Base-by-base conservation (phyloP, 2,888 invertebrate species). In the Hesperia comma region DNA sequence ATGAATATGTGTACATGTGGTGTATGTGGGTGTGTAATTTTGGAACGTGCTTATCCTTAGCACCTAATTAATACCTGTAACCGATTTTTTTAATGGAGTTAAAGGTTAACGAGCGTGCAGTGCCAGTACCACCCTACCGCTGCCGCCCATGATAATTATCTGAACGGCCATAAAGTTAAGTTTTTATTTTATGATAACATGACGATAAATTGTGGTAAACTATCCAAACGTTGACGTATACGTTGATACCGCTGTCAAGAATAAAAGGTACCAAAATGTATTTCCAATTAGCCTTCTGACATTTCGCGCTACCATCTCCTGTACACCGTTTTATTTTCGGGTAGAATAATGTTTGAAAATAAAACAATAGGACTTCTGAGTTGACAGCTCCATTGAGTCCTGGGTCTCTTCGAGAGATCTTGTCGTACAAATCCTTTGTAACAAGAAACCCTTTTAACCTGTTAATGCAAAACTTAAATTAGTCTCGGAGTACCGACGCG, bases 401-500 rank as follows among this genome's bases (percentile, higher is more conserved):
- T 75, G 74, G 72, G 14, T 55, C 57, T 51, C 57, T 63, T 75
- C 74, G 75, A 75, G 79, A 80, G 77, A 78, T 79, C 78, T 80
- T 77, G 77, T 81, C 75, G 73, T 84, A 80, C 77, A 80, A 84
- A 80, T 79, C 85, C 84, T 88, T 86, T 86, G 86, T 83, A 83
- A 82, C 78, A 76, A 74, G 76, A 85, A 68, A 74, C 75, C 78
- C 74, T 72, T 81, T 80, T 75, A 74, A 79, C 76, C 74, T 78
- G 73, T 79, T 80, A 82, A 83, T 82, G 82, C 79, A 41, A 86
- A 86, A 86, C 86, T 86, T 86, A 81, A 85, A 88, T 87, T 87
- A 86, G 79, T 83, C 81, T 75, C 70, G 63, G 76, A 75, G 80
- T 78, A 72, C 74, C 74, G 61, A 53, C 64, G 57, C 33, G 60